phyloP scores from a whole-genome alignment of 2,113 vertebrate genomes.

The Malaclemys terrapin region DNA sequence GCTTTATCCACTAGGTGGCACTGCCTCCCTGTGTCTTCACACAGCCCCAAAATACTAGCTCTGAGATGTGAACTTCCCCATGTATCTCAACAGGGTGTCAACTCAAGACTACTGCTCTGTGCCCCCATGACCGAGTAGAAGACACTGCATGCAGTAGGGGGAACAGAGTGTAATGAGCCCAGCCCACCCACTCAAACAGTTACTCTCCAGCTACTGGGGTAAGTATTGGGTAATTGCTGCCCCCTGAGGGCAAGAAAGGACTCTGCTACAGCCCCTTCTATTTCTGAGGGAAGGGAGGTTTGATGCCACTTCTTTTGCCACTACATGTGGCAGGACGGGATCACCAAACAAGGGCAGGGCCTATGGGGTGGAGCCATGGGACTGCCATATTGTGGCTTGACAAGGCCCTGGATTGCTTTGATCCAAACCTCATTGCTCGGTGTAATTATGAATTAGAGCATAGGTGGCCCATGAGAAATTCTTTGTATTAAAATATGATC shows the following conservation, averaged over 20 bases:
- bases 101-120: background rate
- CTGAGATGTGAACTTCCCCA: background rate
- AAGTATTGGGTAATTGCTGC: background rate
- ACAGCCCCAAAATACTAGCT: background rate
- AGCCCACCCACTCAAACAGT: background rate
- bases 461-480: background rate
- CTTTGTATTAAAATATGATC: background rate
- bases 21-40: background rate
- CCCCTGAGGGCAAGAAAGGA: background rate
- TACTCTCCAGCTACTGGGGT: fast-evolving
- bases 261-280: background rate
- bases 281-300: background rate
- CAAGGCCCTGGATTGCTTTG: too few species aligned
- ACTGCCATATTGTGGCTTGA: too few species aligned
- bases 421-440: background rate
- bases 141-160: background rate
- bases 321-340: background rate
- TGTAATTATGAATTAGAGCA: background rate
- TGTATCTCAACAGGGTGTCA: background rate
- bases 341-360: background rate
- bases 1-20: too few species aligned
- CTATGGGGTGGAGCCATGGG: too few species aligned
- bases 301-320: background rate
- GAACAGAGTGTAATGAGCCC: background rate
- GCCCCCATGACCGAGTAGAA: background rate